Base-by-base conservation (phyloP, 2,113 vertebrate species). In the Phoxinus phoxinus region DNA sequence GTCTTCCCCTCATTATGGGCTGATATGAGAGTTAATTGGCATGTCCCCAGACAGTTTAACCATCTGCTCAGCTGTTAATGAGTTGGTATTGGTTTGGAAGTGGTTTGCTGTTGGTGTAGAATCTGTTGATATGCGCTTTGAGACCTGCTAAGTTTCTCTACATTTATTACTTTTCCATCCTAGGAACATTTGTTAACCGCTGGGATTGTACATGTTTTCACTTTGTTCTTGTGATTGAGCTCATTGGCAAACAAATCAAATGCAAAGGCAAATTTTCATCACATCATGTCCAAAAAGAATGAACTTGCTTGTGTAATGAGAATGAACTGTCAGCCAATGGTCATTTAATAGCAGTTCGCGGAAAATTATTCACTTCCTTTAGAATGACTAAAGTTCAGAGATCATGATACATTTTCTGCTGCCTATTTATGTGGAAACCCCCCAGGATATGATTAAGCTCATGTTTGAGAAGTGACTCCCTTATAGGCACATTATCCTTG, bases 151-250 rank as follows among this genome's bases (percentile, higher is more conserved):
- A 4, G 32, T 82, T 81, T 73, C 13, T 23, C 63, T 48, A 63
- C 51, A 84, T 35, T 84, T 86, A 78, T 69, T 86, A n/a, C 72
- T 86, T 87, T 88, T 91, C 84, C 88, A 81, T 83, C 75, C 85
- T 86, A 84, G 78, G 85, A 83, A 87, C 78, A 80, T 88, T 75
- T 81, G 85, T 84, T 76, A 84, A 44, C 51, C 53, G 10, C 75
- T 30, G n/a, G 75, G 32, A 30, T 84, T 58, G 84, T 80, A 46
- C 80, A 58, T 69, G 72, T 23, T 80, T 86, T 71, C 37, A 41
- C 63, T 85, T 58, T 85, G 46, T 46, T n/a, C 30, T 15, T 53
- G 21, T 58, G 71, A 79, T 23, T 73, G 15, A 53, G 27, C 27
- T 53, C 69, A 81, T 51, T 72, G 35, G 27, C 74, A 81, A 74